Evolutionary conservation across 2,888 invertebrate species (phyloP).

Genomic region (Napeogenes inachia): DNA sequence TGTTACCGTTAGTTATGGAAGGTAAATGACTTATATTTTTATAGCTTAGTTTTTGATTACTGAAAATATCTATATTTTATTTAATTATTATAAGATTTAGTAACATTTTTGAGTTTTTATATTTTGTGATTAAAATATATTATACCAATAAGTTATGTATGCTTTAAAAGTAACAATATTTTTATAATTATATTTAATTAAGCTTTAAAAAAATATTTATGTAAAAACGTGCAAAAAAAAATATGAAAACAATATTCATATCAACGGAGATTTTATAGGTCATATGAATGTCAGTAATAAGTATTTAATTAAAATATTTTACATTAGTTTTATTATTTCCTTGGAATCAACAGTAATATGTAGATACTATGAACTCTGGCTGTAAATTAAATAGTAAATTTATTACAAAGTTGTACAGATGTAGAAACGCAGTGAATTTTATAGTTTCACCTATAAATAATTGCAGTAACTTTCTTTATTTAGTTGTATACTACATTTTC

Average conservation of each 20-base stretch:
- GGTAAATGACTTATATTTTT: conserved; percentile 34
- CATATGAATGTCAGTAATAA: no score
- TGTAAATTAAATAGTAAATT: conserved; percentile 4
- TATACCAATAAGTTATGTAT: no score
- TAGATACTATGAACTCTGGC: not conserved
- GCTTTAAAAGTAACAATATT: no score
- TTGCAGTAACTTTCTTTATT: conserved; percentile 14
- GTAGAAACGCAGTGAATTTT: conserved; percentile 10
- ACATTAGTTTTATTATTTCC: conserved; percentile 1
- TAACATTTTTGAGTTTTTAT: no score
- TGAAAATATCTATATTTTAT: not conserved
- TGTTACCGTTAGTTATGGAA: conserved; percentile 62
- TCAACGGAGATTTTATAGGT: no score
- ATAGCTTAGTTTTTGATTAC: not conserved
- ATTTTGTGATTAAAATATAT: no score
- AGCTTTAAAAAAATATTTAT: no score
- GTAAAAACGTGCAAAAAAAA: no score
- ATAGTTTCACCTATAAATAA: conserved; percentile 24
- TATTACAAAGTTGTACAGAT: conserved; percentile 3
- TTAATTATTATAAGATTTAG: no score
- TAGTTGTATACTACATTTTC: not conserved
- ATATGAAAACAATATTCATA: no score
- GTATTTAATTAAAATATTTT: no score
- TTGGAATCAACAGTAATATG: not conserved
- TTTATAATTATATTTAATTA: no score